These are phyloP conservation scores for Baccha elongata DNA, from an alignment of 2,888 invertebrate species.

Conservation along the genomic window DNA sequence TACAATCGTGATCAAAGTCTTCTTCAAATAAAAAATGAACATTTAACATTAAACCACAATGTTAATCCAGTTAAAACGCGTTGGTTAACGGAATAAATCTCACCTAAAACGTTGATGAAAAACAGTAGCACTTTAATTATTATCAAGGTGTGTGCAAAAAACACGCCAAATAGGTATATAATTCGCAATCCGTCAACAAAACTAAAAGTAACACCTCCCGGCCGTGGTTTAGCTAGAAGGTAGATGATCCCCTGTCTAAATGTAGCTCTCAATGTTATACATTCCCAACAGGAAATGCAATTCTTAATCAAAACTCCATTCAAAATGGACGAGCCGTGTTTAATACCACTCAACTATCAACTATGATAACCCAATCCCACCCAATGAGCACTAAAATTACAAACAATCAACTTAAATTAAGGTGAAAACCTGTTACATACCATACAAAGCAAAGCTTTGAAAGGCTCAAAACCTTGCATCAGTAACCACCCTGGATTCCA, in stretches of 20 bases:
- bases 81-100: not conserved
- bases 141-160: conserved; percentile 34
- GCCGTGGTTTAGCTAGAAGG: not conserved
- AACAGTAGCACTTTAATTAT: conserved; percentile 58
- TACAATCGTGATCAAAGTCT: no score
- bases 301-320: conserved; percentile 68
- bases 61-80: no score
- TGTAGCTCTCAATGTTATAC: not conserved
- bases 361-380: not conserved
- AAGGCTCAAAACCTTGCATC: conserved; percentile 27
- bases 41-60: no score
- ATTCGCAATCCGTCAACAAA: conserved; percentile 46
- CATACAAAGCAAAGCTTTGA: not conserved
- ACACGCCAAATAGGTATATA: conserved; percentile 47
- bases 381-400: conserved; percentile 61
- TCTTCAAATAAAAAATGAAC: no score
- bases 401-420: conserved; percentile 71
- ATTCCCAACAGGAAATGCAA: conserved; percentile 60
- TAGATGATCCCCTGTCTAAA: conserved; percentile 10
- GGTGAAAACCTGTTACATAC: conserved; percentile 51
- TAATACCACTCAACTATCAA: conserved; percentile 54
- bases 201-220: conserved; percentile 35
- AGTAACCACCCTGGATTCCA: conserved; percentile 37
- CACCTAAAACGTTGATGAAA: not conserved
- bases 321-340: conserved; percentile 10